phyloP scores from a whole-genome alignment of 2,888 invertebrate species.

The Limenitis camilla region DNA sequence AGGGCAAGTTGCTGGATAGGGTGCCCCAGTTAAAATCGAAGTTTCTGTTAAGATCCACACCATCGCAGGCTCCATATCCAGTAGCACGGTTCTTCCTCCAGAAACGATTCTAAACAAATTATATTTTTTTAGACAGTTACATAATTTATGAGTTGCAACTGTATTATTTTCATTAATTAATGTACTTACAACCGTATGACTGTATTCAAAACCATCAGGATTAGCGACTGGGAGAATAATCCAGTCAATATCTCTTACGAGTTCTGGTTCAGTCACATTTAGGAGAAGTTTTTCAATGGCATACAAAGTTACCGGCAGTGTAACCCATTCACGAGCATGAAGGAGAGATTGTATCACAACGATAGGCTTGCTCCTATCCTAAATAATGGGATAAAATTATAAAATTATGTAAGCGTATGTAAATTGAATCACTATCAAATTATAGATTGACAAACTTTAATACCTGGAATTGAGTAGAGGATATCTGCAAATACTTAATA shows the following conservation, averaged over 20 bases:
- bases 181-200: conserved; percentile 61
- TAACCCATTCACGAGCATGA: conserved; percentile 82
- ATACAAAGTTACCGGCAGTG: conserved; percentile 76
- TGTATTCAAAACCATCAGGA: conserved; percentile 81
- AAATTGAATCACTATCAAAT: not conserved
- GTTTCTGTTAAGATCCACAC: conserved; percentile 85
- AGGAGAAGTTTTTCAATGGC: conserved; percentile 78
- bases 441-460: no score
- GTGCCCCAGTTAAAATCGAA: conserved; percentile 81
- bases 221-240: conserved; percentile 79
- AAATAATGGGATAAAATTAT: conserved; percentile 4
- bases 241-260: conserved; percentile 78
- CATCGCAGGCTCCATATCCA: conserved; percentile 66
- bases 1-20: conserved; percentile 62
- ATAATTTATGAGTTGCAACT: no score
- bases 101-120: conserved; percentile 58
- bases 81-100: conserved; percentile 80
- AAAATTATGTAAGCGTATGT: not conserved
- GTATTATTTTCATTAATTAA: no score
- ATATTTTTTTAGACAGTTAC: no score
- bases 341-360: conserved; percentile 76
- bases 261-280: conserved; percentile 64
- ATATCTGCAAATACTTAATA: conserved; percentile 75
- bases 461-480: conserved; percentile 62
- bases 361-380: conserved; percentile 64